Conservation (phyloP, 92 coral and sea anemone genomes). For the Paragorgia papillata region DNA sequence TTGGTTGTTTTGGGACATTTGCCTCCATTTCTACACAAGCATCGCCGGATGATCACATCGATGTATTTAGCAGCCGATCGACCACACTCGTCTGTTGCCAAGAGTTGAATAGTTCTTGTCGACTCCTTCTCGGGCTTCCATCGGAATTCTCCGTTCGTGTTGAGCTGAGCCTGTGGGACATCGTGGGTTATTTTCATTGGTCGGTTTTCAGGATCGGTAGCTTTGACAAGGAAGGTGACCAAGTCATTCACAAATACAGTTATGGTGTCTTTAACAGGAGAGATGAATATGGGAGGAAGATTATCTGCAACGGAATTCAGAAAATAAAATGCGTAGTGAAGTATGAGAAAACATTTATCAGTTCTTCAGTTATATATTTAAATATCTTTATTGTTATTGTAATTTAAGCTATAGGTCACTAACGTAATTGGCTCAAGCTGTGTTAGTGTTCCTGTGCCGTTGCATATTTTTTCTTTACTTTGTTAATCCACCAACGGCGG, state of each 20-base stretch:
- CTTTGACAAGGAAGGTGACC: constrained; percentile 42
- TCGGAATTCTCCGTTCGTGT: constrained; percentile 41
- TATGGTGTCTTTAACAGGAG: constrained; percentile 2
- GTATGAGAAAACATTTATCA: too few species aligned
- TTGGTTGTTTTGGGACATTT: not conserved
- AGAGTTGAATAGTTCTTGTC: constrained; percentile 40
- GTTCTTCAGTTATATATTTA: too few species aligned
- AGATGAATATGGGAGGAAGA: constrained; percentile 24
- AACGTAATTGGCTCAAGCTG: too few species aligned
- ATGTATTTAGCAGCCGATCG: constrained; percentile 18
- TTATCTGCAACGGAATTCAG: constrained; percentile 26
- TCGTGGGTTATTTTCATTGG: constrained; percentile 49
- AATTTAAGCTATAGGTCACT: too few species aligned
- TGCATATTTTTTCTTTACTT: too few species aligned
- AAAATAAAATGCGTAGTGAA: too few species aligned
- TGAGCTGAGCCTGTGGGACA: constrained; percentile 34
- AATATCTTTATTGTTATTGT: too few species aligned
- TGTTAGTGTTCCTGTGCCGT: too few species aligned
- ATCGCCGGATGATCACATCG: constrained; percentile 10
- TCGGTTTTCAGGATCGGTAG: constrained; percentile 67
- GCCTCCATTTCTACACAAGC: constrained; percentile 24
- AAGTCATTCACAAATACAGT: constrained; percentile 2
- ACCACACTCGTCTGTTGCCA: constrained; percentile 70
- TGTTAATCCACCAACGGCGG: too few species aligned
- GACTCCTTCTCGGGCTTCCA: constrained; percentile 44